A percentile compares a stretch with the other conserved stretches of the same genome.
phyloP scores from a whole-genome alignment of 2,113 vertebrate genomes.

The Coptodon bakossiorum region DNA sequence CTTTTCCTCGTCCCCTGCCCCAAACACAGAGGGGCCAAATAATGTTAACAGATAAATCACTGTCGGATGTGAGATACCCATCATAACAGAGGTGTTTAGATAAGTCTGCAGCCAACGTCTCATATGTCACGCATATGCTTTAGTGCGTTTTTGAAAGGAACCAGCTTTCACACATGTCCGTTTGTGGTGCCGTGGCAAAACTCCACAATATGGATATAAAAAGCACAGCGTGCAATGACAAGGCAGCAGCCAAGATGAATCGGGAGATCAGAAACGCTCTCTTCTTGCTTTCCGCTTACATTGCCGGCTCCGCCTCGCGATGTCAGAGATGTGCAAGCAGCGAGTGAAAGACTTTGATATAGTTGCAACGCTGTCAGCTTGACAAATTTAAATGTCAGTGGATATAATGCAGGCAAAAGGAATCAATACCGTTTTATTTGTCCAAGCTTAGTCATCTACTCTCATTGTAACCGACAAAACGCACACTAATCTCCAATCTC shows the following conservation, averaged over 20 bases:
- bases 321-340: constrained; percentile 35
- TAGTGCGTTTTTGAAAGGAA: constrained; percentile 36
- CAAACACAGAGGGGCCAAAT: constrained; percentile 33
- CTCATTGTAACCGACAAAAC: constrained; percentile 9
- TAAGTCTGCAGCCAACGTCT: constrained; percentile 25
- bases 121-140: constrained; percentile 41
- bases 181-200: constrained; percentile 26
- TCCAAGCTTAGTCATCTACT: neutral
- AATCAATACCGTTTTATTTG: neutral
- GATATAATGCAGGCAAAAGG: neutral
- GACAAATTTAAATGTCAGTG: neutral
- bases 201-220: constrained; percentile 31
- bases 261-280: constrained; percentile 24
- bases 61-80: constrained; percentile 50
- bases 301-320: constrained; percentile 21
- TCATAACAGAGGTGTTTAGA: constrained; percentile 42
- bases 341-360: neutral
- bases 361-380: neutral
- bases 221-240: constrained; percentile 31
- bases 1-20: constrained; percentile 36
- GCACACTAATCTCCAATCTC: neutral
- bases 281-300: constrained; percentile 22
- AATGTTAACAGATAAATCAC: constrained; percentile 63
- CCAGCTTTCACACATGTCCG: constrained; percentile 28
- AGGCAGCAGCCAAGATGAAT: constrained; percentile 22